Conservation (phyloP, 1,140 invertebrate genomes). For the Centruroides sculpturatus region DNA sequence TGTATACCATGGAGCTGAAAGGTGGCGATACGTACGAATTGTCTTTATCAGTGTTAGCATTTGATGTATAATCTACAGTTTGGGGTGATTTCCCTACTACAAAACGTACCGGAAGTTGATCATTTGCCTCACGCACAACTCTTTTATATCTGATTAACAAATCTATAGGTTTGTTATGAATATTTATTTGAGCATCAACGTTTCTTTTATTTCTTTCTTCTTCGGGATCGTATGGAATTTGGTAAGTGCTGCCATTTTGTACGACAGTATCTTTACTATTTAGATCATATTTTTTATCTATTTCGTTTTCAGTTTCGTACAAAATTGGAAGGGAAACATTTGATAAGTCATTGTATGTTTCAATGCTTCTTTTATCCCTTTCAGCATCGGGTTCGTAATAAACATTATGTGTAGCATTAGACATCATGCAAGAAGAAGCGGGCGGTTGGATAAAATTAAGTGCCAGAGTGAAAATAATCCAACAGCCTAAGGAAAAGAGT, state of each 20-base stretch:
- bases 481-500: constrained; percentile 74
- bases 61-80: constrained; percentile 56
- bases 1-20: constrained; percentile 84
- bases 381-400: constrained; percentile 21
- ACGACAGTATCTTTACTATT: not conserved
- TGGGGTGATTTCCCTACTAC: constrained; percentile 53
- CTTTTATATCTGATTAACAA: too few relatives aligned
- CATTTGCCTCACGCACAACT: constrained; percentile 18
- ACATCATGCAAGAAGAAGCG: constrained; percentile 62
- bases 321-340: too few relatives aligned
- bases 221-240: too few relatives aligned
- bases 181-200: too few relatives aligned
- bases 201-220: not conserved
- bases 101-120: constrained; percentile 24
- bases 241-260: too few relatives aligned
- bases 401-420: constrained; percentile 50
- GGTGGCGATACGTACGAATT: constrained; percentile 72
- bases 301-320: not conserved
- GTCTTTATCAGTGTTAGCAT: constrained; percentile 41
- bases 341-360: not conserved
- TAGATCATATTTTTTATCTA: not conserved
- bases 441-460: constrained; percentile 88
- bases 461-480: constrained; percentile 92
- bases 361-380: not conserved
- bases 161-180: too few relatives aligned